Evolutionary conservation across 2,113 vertebrate genomes (phyloP), one percentile per base, ranked within the genome.

Genomic region (Cololabis saira): DNA sequence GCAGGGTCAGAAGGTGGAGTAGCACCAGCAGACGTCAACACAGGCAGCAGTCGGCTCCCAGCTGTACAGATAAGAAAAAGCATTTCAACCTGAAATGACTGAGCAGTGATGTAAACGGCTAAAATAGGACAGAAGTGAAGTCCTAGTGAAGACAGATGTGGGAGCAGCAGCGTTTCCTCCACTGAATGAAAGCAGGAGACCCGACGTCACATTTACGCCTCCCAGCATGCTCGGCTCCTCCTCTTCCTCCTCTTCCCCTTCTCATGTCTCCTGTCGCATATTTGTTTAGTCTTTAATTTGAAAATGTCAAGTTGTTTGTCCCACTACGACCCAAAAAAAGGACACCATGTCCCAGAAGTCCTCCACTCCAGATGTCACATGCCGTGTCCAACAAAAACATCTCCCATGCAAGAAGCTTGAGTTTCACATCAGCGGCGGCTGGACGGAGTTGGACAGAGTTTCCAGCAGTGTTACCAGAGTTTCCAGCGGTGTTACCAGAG

Each of bases 401-500:
- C 13, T 48, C 24, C 42, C 14, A 5, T 61, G 84, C 82, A 63
- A 21, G 73, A 92, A 90, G 88, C 73, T 76, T 51, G 15, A 5
- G 4, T 4, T 19, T 43, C 51, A 57, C 45, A 51, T 17, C 41
- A 0, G 9, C 18, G 37, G 33, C 10, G 47, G 27, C 30, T 13
- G 47, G 27, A 43, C 3, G 30, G 12, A 49, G 63, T 2, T 57
- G 19, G 41, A 42, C 14, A 4, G 16, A 24, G n/a, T n/a, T 60
- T 64, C 67, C 12, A 54, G 41, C 70, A 91, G 90, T 93, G 94
- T 90, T 86, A 93, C 90, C n/a, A n/a, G n/a, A n/a, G n/a, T n/a
- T 60, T 64, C 67, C 12, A 54, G 41, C 70, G 91, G 90, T 93
- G 94, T 90, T 86, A 93, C 90, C n/a, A n/a, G n/a, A n/a, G n/a